A percentile compares a stretch with the other conserved stretches of the same genome.
Evolutionary conservation across 37 sponge, comb jelly and placozoan species (phyloP).

Genomic region (Oscarella lobularis): DNA sequence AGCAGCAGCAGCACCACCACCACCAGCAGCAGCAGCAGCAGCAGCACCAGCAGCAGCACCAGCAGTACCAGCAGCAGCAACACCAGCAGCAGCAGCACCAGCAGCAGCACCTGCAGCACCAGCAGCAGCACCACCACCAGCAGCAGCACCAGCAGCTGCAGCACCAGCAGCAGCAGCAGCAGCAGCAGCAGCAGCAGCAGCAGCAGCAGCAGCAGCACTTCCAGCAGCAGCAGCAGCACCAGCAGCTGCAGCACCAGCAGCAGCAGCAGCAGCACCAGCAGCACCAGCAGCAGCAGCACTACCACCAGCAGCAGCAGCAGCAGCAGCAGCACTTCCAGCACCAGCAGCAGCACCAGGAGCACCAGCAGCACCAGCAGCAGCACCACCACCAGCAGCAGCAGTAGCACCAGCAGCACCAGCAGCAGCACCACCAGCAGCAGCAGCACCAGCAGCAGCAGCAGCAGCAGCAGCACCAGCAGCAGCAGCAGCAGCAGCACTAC

Average conservation of each 20-base stretch:
- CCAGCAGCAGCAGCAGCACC: conserved; percentile 3
- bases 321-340: conserved; percentile 2
- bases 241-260: conserved; percentile 5
- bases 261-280: conserved; percentile 4
- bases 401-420: conserved; percentile 5
- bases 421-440: conserved; percentile 3
- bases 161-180: conserved; percentile 4
- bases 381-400: conserved; percentile 1
- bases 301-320: conserved; percentile 5
- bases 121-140: background rate
- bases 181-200: conserved; percentile 8
- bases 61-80: conserved; percentile 6
- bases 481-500: conserved; percentile 4
- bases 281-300: conserved; percentile 5
- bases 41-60: conserved; percentile 3
- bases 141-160: conserved; percentile 1
- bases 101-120: conserved; percentile 1
- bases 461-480: conserved; percentile 5
- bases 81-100: conserved; percentile 3
- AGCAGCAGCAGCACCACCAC: conserved; percentile 1
- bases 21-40: conserved; percentile 2
- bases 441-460: conserved; percentile 4
- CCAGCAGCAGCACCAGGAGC: conserved; percentile 4
- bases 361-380: conserved; percentile 2
- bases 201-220: conserved; percentile 4